Conservation (phyloP, 2,113 vertebrate species). For the Chloropsis hardwickii region DNA sequence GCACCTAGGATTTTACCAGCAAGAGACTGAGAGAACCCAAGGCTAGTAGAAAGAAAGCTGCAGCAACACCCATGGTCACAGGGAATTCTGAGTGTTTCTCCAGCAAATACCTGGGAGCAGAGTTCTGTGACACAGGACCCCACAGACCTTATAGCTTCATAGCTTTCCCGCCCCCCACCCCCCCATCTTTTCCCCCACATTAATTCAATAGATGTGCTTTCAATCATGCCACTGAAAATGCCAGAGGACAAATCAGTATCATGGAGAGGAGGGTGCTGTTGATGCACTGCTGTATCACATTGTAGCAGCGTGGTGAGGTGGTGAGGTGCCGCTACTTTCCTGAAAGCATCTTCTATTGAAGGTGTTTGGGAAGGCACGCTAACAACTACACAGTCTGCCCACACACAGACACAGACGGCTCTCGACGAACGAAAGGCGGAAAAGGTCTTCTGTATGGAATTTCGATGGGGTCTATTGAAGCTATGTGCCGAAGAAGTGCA, state of each 20-base stretch:
- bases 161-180: not conserved
- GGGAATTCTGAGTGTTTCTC: not conserved
- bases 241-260: not conserved
- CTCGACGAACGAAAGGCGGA: too few relatives aligned
- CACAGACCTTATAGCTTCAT: not conserved
- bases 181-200: not conserved
- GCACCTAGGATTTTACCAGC: not conserved
- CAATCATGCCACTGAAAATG: not conserved
- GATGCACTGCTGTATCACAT: fast-evolving
- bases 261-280: not conserved
- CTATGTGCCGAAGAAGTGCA: too few relatives aligned
- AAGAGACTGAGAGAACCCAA: not conserved
- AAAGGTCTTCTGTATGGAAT: too few relatives aligned
- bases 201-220: not conserved
- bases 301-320: too few relatives aligned
- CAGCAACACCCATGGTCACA: not conserved
- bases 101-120: not conserved
- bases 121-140: not conserved
- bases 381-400: too few relatives aligned
- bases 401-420: too few relatives aligned
- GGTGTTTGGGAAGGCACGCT: too few relatives aligned
- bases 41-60: not conserved
- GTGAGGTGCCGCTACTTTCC: too few relatives aligned
- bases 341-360: too few relatives aligned
- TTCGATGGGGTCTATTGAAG: too few relatives aligned